Evolutionary conservation across 2,113 vertebrate species (phyloP).

Genomic region (Megalops atlanticus): DNA sequence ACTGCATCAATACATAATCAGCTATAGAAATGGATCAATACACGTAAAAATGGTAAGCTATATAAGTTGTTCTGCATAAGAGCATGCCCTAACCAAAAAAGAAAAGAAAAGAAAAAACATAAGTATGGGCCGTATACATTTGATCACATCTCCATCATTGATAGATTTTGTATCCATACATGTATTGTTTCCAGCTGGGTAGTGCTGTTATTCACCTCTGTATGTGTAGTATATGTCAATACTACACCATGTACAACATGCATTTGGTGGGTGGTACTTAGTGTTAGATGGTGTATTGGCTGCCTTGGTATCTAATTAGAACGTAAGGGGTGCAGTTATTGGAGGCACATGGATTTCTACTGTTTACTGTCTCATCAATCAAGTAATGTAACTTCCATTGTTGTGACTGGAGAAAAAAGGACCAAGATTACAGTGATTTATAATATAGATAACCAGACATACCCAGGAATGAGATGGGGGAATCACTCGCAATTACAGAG

Average conservation of each 20-base stretch:
- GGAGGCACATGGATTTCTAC: background rate
- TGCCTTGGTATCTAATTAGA: background rate
- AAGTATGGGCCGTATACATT: no score
- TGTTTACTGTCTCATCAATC: slow-evolving; percentile 16
- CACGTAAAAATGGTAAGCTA: no score
- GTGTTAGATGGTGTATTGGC: background rate
- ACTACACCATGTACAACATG: background rate
- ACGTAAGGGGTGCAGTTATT: background rate
- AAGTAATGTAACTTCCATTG: background rate
- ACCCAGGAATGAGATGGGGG: background rate
- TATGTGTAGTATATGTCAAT: background rate
- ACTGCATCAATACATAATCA: no score
- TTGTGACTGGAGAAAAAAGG: background rate
- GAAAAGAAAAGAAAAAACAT: no score
- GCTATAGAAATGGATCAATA: no score
- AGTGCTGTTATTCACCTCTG: no score
- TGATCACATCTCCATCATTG: no score
- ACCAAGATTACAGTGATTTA: slow-evolving; percentile 4
- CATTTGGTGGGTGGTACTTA: background rate
- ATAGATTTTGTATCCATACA: no score
- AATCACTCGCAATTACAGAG: background rate
- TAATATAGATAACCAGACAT: background rate
- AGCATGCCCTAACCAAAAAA: no score
- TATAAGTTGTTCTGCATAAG: no score
- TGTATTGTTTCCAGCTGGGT: background rate